These are phyloP conservation scores for Pelmatolapia mariae DNA, from an alignment of 2,113 vertebrate species.

Conservation along the genomic window DNA sequence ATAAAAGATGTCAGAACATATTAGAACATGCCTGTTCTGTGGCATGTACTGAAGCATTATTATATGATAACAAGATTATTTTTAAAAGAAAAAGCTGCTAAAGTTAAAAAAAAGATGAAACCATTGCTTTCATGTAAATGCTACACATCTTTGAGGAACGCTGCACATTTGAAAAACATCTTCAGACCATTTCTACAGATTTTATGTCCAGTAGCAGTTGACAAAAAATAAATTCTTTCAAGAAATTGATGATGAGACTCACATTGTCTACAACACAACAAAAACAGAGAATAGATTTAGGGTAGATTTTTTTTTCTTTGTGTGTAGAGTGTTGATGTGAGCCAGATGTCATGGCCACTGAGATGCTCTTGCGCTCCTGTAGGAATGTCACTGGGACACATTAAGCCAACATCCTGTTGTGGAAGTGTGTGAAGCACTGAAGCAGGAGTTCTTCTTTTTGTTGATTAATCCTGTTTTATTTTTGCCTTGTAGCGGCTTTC, in stretches of 20 bases:
- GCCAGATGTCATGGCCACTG: background rate
- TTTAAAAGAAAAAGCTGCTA: background rate
- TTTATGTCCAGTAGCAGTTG: background rate
- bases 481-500: background rate
- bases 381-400: background rate
- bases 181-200: background rate
- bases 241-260: background rate
- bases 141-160: background rate
- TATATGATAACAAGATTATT: background rate
- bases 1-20: background rate
- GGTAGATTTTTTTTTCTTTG: background rate
- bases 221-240: background rate
- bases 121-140: background rate
- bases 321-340: background rate
- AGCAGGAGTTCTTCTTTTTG: background rate
- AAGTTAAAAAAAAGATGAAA: background rate
- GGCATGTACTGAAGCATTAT: background rate
- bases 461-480: background rate
- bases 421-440: background rate
- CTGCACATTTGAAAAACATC: background rate
- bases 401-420: background rate
- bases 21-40: background rate
- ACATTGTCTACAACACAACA: background rate
- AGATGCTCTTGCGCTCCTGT: background rate
- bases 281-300: background rate